Conservation (phyloP, 2,113 vertebrate species). For the Microtus oregoni region DNA sequence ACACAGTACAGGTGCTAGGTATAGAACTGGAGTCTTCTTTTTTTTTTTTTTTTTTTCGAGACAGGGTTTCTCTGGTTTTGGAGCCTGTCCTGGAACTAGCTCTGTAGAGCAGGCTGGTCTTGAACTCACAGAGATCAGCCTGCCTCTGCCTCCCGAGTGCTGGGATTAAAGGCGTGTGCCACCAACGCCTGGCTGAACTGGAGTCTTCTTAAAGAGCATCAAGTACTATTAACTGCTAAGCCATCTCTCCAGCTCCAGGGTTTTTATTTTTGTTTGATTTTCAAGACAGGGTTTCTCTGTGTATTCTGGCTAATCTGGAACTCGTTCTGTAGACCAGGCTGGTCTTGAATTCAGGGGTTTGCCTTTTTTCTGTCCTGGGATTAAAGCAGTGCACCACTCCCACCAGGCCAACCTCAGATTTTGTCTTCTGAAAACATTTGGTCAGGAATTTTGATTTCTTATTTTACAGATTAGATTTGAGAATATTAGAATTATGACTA, state of each 20-base stretch:
- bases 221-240: not conserved
- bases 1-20: not conserved
- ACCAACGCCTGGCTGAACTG: too few relatives aligned
- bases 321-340: not conserved
- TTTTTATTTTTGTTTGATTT: not conserved
- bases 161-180: too few relatives aligned
- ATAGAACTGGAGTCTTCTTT: not conserved
- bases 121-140: too few relatives aligned
- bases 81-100: too few relatives aligned
- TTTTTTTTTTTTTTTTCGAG: too few relatives aligned
- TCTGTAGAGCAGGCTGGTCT: too few relatives aligned
- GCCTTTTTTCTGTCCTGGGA: not conserved
- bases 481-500: conserved; percentile 48
- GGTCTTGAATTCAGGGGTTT: not conserved
- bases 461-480: conserved; percentile 56
- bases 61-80: too few relatives aligned
- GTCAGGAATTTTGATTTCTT: not conserved
- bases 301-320: not conserved
- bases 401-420: not conserved
- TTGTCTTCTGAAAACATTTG: not conserved
- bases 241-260: not conserved
- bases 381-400: not conserved
- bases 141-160: too few relatives aligned
- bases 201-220: not conserved
- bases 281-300: not conserved